phyloP scores from a whole-genome alignment of 2,113 vertebrate genomes.

The Podarcis raffonei region DNA sequence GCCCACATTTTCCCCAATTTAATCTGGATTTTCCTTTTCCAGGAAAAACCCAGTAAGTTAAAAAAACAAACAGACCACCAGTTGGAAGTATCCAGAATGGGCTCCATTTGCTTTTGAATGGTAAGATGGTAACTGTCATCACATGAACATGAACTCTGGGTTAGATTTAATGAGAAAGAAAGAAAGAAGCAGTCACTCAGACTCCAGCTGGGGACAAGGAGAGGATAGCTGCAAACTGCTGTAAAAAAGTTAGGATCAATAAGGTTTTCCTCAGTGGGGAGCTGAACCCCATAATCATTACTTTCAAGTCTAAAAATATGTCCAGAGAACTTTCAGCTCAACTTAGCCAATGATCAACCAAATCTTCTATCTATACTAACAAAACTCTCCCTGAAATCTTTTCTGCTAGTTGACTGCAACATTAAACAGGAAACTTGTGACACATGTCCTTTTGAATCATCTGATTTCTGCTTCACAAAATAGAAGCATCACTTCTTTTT shows the following conservation, averaged over 20 bases:
- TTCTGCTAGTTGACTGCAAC: not conserved
- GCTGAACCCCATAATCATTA: not conserved
- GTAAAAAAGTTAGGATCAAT: too few species aligned
- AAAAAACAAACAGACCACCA: too few species aligned
- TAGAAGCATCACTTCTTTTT: slow-evolving; percentile 65
- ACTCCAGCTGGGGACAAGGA: not conserved
- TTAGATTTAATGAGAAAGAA: not conserved
- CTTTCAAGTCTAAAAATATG: not conserved
- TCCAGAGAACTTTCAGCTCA: not conserved
- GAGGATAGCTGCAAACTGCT: not conserved
- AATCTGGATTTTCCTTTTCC: too few species aligned
- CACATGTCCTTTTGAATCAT: slow-evolving; percentile 65
- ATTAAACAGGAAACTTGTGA: slow-evolving; percentile 63
- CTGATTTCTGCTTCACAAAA: slow-evolving; percentile 64
- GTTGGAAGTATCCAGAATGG: too few species aligned
- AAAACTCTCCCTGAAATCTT: not conserved
- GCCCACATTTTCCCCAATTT: too few species aligned
- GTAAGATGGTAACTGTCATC: not conserved
- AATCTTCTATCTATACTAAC: not conserved
- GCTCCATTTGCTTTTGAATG: too few species aligned
- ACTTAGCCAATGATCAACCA: not conserved
- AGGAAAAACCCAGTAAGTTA: too few species aligned
- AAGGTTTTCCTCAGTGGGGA: not conserved
- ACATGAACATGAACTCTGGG: not conserved
- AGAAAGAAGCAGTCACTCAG: not conserved